A percentile compares a stretch with the other conserved stretches of the same genome.
Conservation (phyloP, 2,888 invertebrate species). For the Cistogaster globosa region DNA sequence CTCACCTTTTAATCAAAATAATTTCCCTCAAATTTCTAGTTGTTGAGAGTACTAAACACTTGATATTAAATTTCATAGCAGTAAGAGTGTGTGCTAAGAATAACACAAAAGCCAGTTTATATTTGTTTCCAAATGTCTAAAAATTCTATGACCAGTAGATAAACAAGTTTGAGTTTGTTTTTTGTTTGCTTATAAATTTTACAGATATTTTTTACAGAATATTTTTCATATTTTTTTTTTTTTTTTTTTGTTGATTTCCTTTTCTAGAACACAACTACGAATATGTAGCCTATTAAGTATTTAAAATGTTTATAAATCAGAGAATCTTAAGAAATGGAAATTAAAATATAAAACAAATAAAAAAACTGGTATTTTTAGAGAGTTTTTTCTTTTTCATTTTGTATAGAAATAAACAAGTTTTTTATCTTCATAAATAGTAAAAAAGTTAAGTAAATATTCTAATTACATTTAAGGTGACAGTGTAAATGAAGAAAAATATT, state of each 20-base stretch:
- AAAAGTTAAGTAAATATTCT: slow-evolving; percentile 11
- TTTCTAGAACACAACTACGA: not conserved
- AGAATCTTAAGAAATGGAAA: slow-evolving; percentile 67
- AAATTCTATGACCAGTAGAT: slow-evolving; percentile 32
- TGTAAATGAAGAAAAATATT: slow-evolving; percentile 8
- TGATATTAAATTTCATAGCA: too few species aligned
- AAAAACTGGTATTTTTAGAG: slow-evolving; percentile 51
- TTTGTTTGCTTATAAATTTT: slow-evolving; percentile 13
- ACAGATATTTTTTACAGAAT: too few species aligned
- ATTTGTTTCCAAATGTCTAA: slow-evolving; percentile 30
- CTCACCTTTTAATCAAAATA: slow-evolving; percentile 35
- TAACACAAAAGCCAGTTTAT: slow-evolving; percentile 30
- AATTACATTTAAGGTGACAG: slow-evolving; percentile 24
- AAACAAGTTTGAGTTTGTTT: slow-evolving; percentile 66
- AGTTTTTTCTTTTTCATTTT: not conserved
- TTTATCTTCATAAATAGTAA: not conserved
- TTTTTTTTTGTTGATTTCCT: slow-evolving; percentile 7
- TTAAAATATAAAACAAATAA: slow-evolving; percentile 50
- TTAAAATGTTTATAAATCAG: slow-evolving; percentile 53
- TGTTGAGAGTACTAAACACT: not conserved
- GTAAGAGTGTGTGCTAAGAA: not conserved
- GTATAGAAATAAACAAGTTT: not conserved
- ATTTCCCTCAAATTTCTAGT: not conserved
- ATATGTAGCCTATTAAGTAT: slow-evolving; percentile 23
- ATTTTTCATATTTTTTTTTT: slow-evolving; percentile 2